Evolutionary conservation across 2,797 vertebrate species (phyloP), one percentile per base, ranked within the genome.

Genomic region (Spinibarbus caldwelli): DNA sequence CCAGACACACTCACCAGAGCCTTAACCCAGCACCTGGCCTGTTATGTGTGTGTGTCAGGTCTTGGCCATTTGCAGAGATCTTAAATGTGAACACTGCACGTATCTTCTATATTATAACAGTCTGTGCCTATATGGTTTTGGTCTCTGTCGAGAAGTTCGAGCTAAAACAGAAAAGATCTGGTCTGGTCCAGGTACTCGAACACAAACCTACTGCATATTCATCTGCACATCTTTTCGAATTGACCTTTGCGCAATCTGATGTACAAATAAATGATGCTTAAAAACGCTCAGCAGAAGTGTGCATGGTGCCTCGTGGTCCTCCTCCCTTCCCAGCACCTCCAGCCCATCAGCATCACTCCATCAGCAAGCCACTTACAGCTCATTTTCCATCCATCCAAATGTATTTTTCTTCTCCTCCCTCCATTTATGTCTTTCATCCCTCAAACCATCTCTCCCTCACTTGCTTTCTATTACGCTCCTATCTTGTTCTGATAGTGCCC

Each of bases 281-380:
- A 72, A 41, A 82, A 41, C 6, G 17, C 77, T 85, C 38, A 43
- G 75, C 19, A 62, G 52, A 79, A 72, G 38, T 72, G 71, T 29
- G 12, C 26, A 10, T 31, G 5, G 68, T 26, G 54, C 52, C 67
- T 85, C 4, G 23, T 29, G 45, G 59, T 79, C 29, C 64, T 59
- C 47, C 45, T 67, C 31, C 38, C 5, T 67, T 72, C 67, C 54
- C 38, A 62, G 76, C 31, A 86, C 79, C 57, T 36, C 78, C 83
- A 54, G 78, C 72, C 54, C 78, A 87, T 87, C 83, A 72, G 47
- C 64, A 82, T 85, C 79, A 82, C 66, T 85, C 73, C 34, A 85
- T 88, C 82, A 85, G 83, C 34, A 68, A 76, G 64, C 80, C 79
- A 89, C 83, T 85, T 82, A 77, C 83, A 83, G 87, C 82, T 86